Conservation (phyloP, 2,888 invertebrate genomes). For the Oxyteleia sp. region DNA sequence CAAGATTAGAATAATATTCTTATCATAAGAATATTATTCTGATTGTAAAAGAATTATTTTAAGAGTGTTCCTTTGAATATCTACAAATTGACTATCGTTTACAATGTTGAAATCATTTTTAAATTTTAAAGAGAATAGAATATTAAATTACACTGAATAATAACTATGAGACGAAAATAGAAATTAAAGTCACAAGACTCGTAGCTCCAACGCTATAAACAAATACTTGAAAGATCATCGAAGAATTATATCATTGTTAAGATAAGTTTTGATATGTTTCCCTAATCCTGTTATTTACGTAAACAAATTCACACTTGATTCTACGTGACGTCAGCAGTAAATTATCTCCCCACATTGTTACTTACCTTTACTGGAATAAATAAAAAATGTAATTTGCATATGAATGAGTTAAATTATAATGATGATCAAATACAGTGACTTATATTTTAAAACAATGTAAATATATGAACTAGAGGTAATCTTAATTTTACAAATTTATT, state of each 20-base stretch:
- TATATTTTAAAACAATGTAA: background rate
- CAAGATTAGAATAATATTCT: too few species aligned
- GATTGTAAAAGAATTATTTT: too few species aligned
- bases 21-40: too few species aligned
- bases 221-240: background rate
- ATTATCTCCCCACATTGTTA: background rate
- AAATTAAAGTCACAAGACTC: too few species aligned
- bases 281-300: slow-evolving; percentile 1
- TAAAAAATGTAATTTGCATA: background rate
- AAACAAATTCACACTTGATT: slow-evolving; percentile 1
- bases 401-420: background rate
- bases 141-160: too few species aligned
- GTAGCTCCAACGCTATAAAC: background rate
- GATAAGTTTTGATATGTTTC: background rate
- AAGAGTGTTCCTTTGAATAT: too few species aligned
- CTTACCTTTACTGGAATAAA: background rate
- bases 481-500: too few species aligned
- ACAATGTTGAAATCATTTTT: too few species aligned
- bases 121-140: too few species aligned
- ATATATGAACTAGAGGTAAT: too few species aligned
- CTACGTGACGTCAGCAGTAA: background rate
- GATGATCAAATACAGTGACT: background rate
- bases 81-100: too few species aligned
- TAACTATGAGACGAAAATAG: too few species aligned
- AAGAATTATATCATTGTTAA: background rate